These are phyloP conservation scores for Galleria mellonella DNA, from an alignment of 1,140 invertebrate species.

Conservation along the genomic window DNA sequence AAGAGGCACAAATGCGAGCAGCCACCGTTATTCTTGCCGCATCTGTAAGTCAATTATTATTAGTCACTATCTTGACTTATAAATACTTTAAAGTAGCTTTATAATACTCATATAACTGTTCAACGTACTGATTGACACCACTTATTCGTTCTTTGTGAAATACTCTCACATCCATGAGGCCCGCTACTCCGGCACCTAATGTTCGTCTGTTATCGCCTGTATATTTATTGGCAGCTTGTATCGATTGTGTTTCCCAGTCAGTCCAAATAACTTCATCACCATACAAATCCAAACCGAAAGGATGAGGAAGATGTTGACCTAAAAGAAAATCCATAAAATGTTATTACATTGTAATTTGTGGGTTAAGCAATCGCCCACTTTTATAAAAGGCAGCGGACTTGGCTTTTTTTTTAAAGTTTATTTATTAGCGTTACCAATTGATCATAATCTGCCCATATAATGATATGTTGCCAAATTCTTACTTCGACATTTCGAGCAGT, in stretches of 20 bases:
- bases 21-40: slow-evolving; percentile 86
- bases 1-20: slow-evolving; percentile 94
- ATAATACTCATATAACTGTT: neutral
- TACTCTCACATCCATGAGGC: slow-evolving; percentile 89
- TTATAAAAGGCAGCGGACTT: no score
- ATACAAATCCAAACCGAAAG: slow-evolving; percentile 90
- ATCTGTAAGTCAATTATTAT: slow-evolving; percentile 54
- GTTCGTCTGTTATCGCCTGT: slow-evolving; percentile 80
- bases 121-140: slow-evolving; percentile 54
- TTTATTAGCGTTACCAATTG: no score
- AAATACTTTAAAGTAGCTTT: neutral
- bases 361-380: no score
- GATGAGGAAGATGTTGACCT: slow-evolving; percentile 82
- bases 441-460: no score
- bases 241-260: slow-evolving; percentile 85
- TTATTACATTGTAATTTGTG: no score
- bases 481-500: no score
- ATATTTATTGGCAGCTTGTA: slow-evolving; percentile 85
- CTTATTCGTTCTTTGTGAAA: slow-evolving; percentile 82
- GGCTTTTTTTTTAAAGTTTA: no score
- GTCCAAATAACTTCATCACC: slow-evolving; percentile 92
- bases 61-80: neutral
- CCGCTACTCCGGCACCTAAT: slow-evolving; percentile 79
- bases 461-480: no score
- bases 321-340: neutral